Percentiles rank a stretch among this genome's conserved stretches.
These are phyloP conservation scores for Podargus strigoides DNA, from an alignment of 2,797 vertebrate genomes.

Conservation along the genomic window DNA sequence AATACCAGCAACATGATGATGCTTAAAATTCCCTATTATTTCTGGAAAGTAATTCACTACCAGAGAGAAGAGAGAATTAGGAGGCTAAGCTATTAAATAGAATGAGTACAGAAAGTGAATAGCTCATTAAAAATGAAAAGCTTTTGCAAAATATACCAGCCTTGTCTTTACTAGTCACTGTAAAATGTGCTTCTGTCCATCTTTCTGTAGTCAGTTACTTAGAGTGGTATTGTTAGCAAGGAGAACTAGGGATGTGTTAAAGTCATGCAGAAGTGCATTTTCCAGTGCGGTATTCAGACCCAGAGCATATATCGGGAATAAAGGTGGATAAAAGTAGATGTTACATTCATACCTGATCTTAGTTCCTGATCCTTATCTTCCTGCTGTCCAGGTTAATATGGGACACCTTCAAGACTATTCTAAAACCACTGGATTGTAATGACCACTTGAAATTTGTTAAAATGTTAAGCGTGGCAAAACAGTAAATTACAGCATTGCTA, in stretches of 20 bases:
- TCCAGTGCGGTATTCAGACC: neutral
- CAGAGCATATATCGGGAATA: neutral
- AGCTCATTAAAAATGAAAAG: slow-evolving; percentile 49
- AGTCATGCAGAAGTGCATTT: neutral
- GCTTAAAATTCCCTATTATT: slow-evolving; percentile 55
- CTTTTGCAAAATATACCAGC: slow-evolving; percentile 18
- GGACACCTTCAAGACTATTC: neutral
- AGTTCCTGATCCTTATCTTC: no score
- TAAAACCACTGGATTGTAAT: neutral
- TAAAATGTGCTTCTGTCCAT: neutral
- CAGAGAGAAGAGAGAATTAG: neutral
- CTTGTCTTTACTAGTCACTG: neutral
- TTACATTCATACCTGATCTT: neutral
- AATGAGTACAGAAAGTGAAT: slow-evolving; percentile 53
- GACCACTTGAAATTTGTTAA: neutral
- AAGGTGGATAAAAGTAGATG: neutral
- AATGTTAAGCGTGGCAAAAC: neutral
- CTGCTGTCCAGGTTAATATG: neutral
- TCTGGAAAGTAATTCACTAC: slow-evolving; percentile 42
- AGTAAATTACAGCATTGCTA: neutral
- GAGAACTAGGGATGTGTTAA: neutral
- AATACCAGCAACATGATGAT: slow-evolving; percentile 34
- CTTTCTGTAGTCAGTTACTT: neutral
- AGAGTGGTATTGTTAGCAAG: neutral
- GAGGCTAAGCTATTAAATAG: slow-evolving; percentile 42